Evolutionary conservation across 2,113 vertebrate genomes (phyloP), one percentile per base, ranked within the genome.

Genomic region (Vidua macroura): DNA sequence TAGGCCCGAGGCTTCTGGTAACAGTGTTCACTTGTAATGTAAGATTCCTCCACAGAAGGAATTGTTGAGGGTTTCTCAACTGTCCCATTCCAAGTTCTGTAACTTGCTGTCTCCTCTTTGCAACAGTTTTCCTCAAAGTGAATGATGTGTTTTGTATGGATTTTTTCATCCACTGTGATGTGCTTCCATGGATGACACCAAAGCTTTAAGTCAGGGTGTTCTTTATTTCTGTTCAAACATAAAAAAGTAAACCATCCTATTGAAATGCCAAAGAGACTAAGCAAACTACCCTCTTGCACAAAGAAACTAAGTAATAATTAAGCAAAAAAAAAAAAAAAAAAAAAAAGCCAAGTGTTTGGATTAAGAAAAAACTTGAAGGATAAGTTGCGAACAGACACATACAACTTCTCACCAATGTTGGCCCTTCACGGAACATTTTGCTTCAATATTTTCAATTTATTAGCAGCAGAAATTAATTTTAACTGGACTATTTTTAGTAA

Each of bases 21-120:
- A 97, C 99, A 99, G 97, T 99, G 99, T 89, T 99, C 99, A 22
- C 99, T 99, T 28, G 98, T 99, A 92, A 99, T 99, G 43, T 99
- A 99, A 6, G 99, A 99, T 67, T 99, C 98, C 96, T 99, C 99
- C 95, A 98, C 97, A 59, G 98, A 98, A 35, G 98, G 97, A 88
- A 97, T 59, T 48, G 96, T 13, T 64, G 96, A 91, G 33, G 98
- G 93, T 52, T 98, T 98, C 84, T 98, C 98, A 64, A 91, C 64
- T 1, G 95, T 94, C 70, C 98, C 98, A 5, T 98, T 98, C 93
- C 97, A 97, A 83, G 98, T 98, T 96, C 98, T 98, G 6, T 98
- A 98, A 96, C 79, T 94, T 10, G 92, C 90, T 0, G 79, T 59
- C 70, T 99, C 98, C 75, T 98, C 97, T 73, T 87, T 98, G 75